Evolutionary conservation across 2,797 vertebrate species (phyloP).

Genomic region (Manis pentadactyla): DNA sequence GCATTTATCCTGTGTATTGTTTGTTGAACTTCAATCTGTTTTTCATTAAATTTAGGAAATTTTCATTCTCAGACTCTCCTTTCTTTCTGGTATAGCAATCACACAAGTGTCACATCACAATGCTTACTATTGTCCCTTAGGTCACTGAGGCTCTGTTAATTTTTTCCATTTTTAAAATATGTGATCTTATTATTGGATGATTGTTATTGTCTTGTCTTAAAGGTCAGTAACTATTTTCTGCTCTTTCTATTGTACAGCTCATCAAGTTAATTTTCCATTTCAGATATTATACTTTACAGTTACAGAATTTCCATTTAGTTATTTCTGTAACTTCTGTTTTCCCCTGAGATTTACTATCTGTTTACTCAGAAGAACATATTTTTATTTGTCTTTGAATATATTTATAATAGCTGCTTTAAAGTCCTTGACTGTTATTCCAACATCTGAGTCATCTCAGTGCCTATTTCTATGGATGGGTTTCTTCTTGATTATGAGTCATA

Average conservation of each 20-base stretch:
- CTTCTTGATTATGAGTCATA: background rate
- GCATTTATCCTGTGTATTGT: background rate
- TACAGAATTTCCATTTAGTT: background rate
- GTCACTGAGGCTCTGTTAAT: background rate
- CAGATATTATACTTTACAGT: background rate
- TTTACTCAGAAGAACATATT: background rate
- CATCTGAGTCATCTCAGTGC: background rate
- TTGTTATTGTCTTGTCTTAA: background rate
- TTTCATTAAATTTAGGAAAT: background rate
- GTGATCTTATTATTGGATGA: background rate
- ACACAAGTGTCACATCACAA: background rate
- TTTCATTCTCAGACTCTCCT: background rate
- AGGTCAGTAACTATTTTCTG: background rate
- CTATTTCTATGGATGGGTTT: background rate
- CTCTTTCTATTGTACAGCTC: background rate
- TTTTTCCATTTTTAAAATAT: background rate
- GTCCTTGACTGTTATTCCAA: background rate
- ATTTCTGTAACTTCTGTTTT: background rate
- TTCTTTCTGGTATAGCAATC: background rate
- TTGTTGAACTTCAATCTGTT: background rate
- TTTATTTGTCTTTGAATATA: conserved; percentile 15
- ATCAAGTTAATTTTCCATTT: background rate
- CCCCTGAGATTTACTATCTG: background rate
- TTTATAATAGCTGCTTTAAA: background rate
- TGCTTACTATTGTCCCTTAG: background rate